phyloP scores from a whole-genome alignment of 1,140 invertebrate genomes.

The Colletes latitarsis region DNA sequence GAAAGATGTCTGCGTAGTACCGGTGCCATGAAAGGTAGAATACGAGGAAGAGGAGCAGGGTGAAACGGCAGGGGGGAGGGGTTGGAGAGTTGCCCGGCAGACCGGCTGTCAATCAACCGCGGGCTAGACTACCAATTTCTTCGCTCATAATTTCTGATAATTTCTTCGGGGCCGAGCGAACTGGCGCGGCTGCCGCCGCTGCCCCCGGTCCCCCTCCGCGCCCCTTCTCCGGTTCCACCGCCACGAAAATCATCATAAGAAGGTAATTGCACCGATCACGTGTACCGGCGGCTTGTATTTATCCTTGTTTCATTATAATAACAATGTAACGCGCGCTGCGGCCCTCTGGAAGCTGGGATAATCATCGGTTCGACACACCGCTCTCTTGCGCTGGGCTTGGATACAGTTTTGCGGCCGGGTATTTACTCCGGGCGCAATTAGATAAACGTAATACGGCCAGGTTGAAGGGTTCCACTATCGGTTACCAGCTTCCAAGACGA shows the following conservation, averaged over 20 bases:
- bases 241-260: conserved; percentile 80
- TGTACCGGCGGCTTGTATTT: conserved; percentile 79
- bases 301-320: conserved; percentile 81
- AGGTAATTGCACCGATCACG: conserved; percentile 80
- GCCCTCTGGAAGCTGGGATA: conserved; percentile 66
- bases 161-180: conserved; percentile 75
- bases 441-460: conserved; percentile 57
- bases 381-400: conserved; percentile 53
- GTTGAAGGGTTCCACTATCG: conserved; percentile 23
- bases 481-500: background rate
- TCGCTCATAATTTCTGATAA: conserved; percentile 80
- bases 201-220: conserved; percentile 22
- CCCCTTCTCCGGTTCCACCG: conserved; percentile 38
- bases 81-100: conserved; percentile 68
- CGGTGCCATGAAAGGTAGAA: conserved; percentile 12
- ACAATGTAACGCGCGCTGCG: conserved; percentile 76
- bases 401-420: conserved; percentile 66
- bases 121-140: conserved; percentile 81
- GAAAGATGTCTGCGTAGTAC: conserved; percentile 29
- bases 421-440: conserved; percentile 64
- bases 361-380: conserved; percentile 72
- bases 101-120: conserved; percentile 80
- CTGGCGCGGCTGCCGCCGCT: conserved; percentile 58
- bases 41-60: conserved; percentile 40
- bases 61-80: conserved; percentile 40